Percentiles rank a stretch among this genome's conserved stretches.
Evolutionary conservation across 2,113 vertebrate species (phyloP).

Genomic region (Amazona guildingii): DNA sequence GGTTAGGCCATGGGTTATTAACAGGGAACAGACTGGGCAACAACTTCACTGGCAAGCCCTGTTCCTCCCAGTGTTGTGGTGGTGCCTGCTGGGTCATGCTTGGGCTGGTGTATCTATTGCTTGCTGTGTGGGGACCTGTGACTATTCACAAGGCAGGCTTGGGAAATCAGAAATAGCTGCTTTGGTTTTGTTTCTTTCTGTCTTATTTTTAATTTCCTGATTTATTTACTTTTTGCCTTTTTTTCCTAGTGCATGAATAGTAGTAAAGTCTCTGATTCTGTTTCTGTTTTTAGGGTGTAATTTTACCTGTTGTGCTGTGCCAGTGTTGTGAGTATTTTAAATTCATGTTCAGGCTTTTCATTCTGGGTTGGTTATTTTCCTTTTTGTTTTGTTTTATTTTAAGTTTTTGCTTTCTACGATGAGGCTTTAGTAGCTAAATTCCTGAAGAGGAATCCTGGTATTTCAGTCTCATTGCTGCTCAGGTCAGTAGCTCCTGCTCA

Average conservation of each 20-base stretch:
- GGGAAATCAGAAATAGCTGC: neutral
- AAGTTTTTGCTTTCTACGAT: neutral
- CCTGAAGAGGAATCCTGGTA: neutral
- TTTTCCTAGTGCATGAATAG: constrained; percentile 27
- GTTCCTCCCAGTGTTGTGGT: neutral
- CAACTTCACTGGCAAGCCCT: neutral
- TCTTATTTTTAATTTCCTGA: neutral
- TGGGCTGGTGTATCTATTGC: neutral
- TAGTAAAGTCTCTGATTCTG: constrained; percentile 63
- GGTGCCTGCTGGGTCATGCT: neutral
- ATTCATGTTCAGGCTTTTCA: constrained; percentile 44
- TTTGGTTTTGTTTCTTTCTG: neutral
- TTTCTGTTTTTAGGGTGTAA: constrained; percentile 77
- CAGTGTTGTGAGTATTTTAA: constrained; percentile 85
- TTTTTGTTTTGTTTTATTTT: neutral
- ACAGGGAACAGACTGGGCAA: neutral
- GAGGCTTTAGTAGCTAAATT: neutral
- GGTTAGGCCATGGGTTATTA: neutral
- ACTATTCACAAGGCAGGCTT: neutral
- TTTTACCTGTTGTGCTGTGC: constrained; percentile 73
- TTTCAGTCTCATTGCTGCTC: neutral
- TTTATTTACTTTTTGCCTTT: neutral
- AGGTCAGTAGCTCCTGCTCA: neutral
- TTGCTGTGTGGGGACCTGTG: neutral
- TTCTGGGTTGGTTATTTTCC: constrained; percentile 48